Conservation (phyloP, 2,797 vertebrate species). For the Sebastes alutus region DNA sequence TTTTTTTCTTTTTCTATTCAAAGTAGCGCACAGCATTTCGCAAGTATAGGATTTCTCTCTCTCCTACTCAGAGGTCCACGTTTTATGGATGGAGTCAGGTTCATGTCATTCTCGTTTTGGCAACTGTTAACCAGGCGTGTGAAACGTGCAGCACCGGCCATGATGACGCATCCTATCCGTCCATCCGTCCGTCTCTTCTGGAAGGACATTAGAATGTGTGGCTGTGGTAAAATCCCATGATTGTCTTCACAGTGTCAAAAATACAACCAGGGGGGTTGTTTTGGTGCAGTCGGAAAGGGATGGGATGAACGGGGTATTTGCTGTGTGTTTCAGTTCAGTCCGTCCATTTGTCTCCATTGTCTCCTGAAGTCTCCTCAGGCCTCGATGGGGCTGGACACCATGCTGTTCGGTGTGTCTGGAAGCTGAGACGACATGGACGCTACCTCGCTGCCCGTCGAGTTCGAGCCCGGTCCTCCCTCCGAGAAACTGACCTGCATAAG, state of each 20-base stretch:
- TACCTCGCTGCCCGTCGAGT: slow-evolving; percentile 98
- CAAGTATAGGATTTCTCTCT: slow-evolving; percentile 77
- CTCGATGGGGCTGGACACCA: slow-evolving; percentile 99
- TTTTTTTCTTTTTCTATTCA: slow-evolving; percentile 69
- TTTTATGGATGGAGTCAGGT: slow-evolving; percentile 68
- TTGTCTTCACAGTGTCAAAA: slow-evolving; percentile 99
- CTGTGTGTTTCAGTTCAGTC: slow-evolving; percentile 85
- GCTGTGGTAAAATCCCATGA: slow-evolving; percentile 90
- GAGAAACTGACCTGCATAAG: slow-evolving; percentile 92
- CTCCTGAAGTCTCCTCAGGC: slow-evolving; percentile 82
- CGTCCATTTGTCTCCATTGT: slow-evolving; percentile 77
- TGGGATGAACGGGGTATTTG: slow-evolving; percentile 7
- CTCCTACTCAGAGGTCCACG: slow-evolving; percentile 72
- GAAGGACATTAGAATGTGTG: slow-evolving; percentile 46
- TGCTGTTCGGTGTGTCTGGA: slow-evolving; percentile 99
- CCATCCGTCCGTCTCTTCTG: slow-evolving; percentile 72
- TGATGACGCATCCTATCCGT: slow-evolving; percentile 38
- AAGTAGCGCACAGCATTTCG: slow-evolving; percentile 80
- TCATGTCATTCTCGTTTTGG: slow-evolving; percentile 78
- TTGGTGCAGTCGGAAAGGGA: slow-evolving; percentile 79
- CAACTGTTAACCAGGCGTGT: slow-evolving; percentile 85
- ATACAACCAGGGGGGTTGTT: slow-evolving; percentile 87
- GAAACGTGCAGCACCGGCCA: slow-evolving; percentile 82
- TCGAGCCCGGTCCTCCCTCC: slow-evolving; percentile 96
- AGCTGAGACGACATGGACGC: slow-evolving; percentile 99